A percentile compares a stretch with the other conserved stretches of the same genome.
These are phyloP conservation scores for Drosophila kanapiae DNA, from an alignment of 1,140 invertebrate species.

Conservation along the genomic window DNA sequence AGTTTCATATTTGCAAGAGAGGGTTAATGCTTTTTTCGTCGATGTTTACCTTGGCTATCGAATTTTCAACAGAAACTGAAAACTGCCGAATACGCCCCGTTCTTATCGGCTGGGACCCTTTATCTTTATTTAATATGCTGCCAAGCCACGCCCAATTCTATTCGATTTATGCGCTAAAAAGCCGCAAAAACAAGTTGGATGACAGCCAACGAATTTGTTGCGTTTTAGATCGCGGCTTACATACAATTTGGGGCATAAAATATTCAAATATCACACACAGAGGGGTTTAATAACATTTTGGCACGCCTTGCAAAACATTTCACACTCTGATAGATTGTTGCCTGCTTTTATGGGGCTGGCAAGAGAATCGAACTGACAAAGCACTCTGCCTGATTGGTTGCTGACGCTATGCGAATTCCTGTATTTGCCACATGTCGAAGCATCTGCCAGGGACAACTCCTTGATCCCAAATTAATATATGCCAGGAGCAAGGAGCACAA, in stretches of 20 bases:
- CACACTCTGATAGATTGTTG: constrained; percentile 38
- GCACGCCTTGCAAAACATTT: constrained; percentile 43
- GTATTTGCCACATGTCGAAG: constrained; percentile 4
- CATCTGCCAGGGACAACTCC: constrained; percentile 6
- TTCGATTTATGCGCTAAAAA: constrained; percentile 44
- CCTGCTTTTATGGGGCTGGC: constrained; percentile 14
- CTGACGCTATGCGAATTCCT: constrained; percentile 5
- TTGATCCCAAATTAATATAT: constrained; percentile 35
- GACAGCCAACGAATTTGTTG: constrained; percentile 35
- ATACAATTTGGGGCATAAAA: constrained; percentile 48
- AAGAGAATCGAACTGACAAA: constrained; percentile 14
- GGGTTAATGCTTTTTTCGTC: neutral
- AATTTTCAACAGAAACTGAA: constrained; percentile 9
- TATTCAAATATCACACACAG: constrained; percentile 53
- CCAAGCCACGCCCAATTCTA: constrained; percentile 39
- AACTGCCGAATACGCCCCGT: neutral
- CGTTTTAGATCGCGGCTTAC: constrained; percentile 11
- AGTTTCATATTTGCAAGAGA: neutral
- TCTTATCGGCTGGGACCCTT: constrained; percentile 13
- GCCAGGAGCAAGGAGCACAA: neutral
- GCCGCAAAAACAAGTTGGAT: constrained; percentile 38
- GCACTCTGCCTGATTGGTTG: constrained; percentile 44
- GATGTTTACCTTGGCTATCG: neutral
- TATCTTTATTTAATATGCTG: constrained; percentile 29
- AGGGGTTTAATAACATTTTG: constrained; percentile 62